Evolutionary conservation across 2,888 invertebrate species (phyloP), one percentile per base, ranked within the genome.

Genomic region (Melieria picta): DNA sequence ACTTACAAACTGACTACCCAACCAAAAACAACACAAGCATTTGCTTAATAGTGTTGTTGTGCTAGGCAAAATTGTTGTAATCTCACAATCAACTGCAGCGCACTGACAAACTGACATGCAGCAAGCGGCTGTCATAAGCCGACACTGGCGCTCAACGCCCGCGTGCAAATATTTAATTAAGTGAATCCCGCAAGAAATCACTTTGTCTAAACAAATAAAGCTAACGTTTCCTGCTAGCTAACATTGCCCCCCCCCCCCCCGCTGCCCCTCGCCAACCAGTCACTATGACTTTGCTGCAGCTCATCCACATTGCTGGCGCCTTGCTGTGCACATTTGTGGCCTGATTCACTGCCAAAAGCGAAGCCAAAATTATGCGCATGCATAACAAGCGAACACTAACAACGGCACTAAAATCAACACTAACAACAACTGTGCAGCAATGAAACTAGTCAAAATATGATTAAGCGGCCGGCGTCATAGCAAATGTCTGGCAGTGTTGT

Each of bases 151-250:
- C 30, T 30, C 52, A n/a, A 52, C 52, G 11, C n/a, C 52, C 13
- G 52, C 52, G 13, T n/a, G 13, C 13, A 52, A n/a, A 52, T 52
- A 52, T 52, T 52, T 52, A 52, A 52, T 52, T 52, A 52, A 52
- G 52, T n/a, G 13, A 52, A 52, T 52, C 52, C 52, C 52, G 11
- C 13, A 52, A 52, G 52, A 52, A n/a, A 52, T 5, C 5, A n/a
- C 13, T 6, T 52, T 52, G 52, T 52, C 5, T 13, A 30, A 30
- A 30, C 30, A 30, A 30, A 30, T 30, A 30, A 30, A 30, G 30
- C 30, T 50, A 50, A 50, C 11, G 50, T 50, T 50, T 50, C 50
- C 9, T 7, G 52, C n/a, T 6, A 7, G 6, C 52, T 52, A 9
- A 50, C 9, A 11, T 50, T 50, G 11, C 9, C 9, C 3, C 50